phyloP scores from a whole-genome alignment of 2,888 invertebrate species.

The Thysanoteuthis rhombus region DNA sequence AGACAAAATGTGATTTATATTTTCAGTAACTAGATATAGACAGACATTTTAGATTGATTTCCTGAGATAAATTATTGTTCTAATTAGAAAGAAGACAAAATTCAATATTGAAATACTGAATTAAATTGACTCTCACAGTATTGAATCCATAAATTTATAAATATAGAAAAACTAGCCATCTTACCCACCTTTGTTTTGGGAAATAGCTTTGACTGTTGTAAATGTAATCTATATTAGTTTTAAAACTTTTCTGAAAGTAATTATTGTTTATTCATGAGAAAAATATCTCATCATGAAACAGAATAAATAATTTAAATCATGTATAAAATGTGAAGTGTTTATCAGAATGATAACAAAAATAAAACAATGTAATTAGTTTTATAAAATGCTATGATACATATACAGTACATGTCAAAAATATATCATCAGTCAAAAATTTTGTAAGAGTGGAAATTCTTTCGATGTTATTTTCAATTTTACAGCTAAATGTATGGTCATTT shows the following conservation, averaged over 20 bases:
- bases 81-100: background rate
- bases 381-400: background rate
- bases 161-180: background rate
- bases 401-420: too few relatives aligned
- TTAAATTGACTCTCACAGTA: background rate
- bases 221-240: background rate
- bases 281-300: background rate
- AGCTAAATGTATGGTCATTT: too few relatives aligned
- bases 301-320: background rate
- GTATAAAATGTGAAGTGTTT: background rate
- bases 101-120: slow-evolving; percentile 12
- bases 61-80: background rate
- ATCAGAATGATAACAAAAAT: background rate
- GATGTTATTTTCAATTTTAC: too few relatives aligned
- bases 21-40: background rate
- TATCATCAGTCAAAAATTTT: too few relatives aligned
- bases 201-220: background rate
- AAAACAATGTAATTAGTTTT: background rate
- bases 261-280: background rate
- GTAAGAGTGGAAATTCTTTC: too few relatives aligned
- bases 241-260: background rate
- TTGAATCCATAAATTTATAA: background rate
- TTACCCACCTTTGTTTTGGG: background rate
- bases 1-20: background rate
- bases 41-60: slow-evolving; percentile 12